Base-by-base conservation (phyloP, 2,113 vertebrate species). In the Equus quagga region DNA sequence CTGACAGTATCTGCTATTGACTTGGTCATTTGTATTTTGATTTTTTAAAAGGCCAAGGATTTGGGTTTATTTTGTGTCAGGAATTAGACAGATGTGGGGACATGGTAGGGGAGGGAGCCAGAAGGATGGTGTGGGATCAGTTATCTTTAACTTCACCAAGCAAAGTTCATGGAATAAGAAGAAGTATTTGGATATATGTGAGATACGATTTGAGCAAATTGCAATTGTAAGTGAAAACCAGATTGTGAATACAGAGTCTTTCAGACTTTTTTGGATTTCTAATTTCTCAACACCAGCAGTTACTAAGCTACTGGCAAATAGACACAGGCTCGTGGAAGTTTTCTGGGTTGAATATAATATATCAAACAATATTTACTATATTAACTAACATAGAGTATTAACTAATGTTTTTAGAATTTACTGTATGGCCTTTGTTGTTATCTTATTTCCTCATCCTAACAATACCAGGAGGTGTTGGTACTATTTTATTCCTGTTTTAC, bases 231-330 rank as follows among this genome's bases (percentile, higher is more conserved):
- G 65, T 18, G n/a, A 17, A 73, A 87, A 41, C 13, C 78, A 41
- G 62, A 64, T 6, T 62, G 60, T 79, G 67, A 67, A 51, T 92
- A 28, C 23, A 56, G 41, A 67, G 78, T 31, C 72, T 97, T 69
- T 54, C 80, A 41, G 44, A 56, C 92, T 83, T 82, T 82, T 82
- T 41, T 89, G 24, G 75, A 51, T 56, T 82, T 91, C 64, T 94
- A 33, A 62, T 90, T 90, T 93, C 72, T 96, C 51, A 84, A 15
- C 46, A 81, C 28, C 62, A 64, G 70, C 56, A 15, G 56, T 95
- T 95, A 95, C 93, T 92, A 90, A 90, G 88, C 33, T 87, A 83
- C 58, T 14, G 56, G 46, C 41, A 87, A 36, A 83, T 64, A 70
- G 18, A 72, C 56, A 62, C 6, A 82, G 79, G 44, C 54, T 89